A percentile compares a stretch with the other conserved stretches of the same genome.
Conservation (phyloP, 2,888 invertebrate genomes). For the Lycocerus yunnanus region DNA sequence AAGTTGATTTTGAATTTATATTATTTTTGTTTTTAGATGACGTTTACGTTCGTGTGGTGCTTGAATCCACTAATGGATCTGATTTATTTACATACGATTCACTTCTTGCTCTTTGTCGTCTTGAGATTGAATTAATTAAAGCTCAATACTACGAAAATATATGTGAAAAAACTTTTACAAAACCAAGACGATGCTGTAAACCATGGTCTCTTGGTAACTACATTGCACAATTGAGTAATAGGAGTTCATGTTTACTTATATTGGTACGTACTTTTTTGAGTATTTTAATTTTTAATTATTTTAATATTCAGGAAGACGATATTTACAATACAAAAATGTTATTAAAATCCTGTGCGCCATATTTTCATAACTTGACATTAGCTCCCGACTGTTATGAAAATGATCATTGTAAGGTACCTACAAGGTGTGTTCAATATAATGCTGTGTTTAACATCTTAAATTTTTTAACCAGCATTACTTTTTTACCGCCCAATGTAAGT, state of each 20-base stretch:
- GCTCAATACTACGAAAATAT: conserved; percentile 61
- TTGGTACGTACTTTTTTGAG: conserved; percentile 56
- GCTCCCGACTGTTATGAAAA: conserved; percentile 72
- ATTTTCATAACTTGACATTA: conserved; percentile 75
- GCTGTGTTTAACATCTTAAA: conserved; percentile 85
- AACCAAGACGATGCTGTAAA: conserved; percentile 71
- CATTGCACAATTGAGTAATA: conserved; percentile 79
- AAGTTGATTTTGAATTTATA: background rate
- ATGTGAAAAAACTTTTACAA: conserved; percentile 60
- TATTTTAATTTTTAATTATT: conserved; percentile 21
- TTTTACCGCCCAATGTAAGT: conserved; percentile 68
- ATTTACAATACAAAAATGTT: conserved; percentile 65
- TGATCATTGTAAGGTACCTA: conserved; percentile 71
- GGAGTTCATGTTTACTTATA: conserved; percentile 78
- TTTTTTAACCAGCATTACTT: conserved; percentile 78
- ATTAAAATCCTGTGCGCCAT: conserved; percentile 71
- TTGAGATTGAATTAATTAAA: conserved; percentile 71
- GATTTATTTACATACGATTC: conserved; percentile 62
- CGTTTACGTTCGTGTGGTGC: conserved; percentile 79
- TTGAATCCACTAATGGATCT: conserved; percentile 58
- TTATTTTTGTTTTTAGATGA: conserved; percentile 56
- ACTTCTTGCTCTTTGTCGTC: conserved; percentile 72
- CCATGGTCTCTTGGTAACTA: conserved; percentile 94
- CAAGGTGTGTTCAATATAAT: conserved; percentile 76
- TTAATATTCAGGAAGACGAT: conserved; percentile 64